Base-by-base conservation (phyloP, 2,888 invertebrate species). In the Phengaris arion region DNA sequence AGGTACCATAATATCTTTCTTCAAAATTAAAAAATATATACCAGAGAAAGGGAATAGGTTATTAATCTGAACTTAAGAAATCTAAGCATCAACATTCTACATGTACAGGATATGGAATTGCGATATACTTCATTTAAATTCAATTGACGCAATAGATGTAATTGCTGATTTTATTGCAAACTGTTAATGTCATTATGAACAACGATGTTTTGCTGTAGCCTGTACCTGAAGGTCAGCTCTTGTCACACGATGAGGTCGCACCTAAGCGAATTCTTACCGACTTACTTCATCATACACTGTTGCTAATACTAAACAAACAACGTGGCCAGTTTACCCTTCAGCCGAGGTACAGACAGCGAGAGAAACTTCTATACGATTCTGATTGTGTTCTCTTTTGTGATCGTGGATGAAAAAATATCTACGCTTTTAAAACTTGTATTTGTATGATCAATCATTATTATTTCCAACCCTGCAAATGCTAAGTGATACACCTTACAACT, bases 141-240 rank as follows among this genome's bases (percentile, higher is more conserved):
- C 64, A 64, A 64, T 12, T 64, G 35, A 64, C 64, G 64, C 64
- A 64, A 51, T 70, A n/a, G 70, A 72, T 52, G 15, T 72, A 35
- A 72, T 70, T 51, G 70, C 52, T 70, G 22, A 70, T 70, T 70
- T 22, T 22, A 48, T 70, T 52, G 72, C 54, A 13, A 35, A 72
- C 10, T 8, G 72, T 72, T 72, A 15, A 45, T 51, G 35, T 72
- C 72, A 70, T 55, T 75, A 75, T 74, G 52, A 76, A 46, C 35
- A 74, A 35, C 72, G 78, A 79, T 80, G 78, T 79, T 80, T 79
- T 80, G 80, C 81, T 81, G 80, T 80, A 84, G 83, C 79, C 79
- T 74, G 80, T 80, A 84, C 83, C 83, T 85, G 88, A 88, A 90
- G 89, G 89, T 86, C 86, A 82, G 79, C 81, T 82, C 80, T 81